Evolutionary conservation across 1,140 invertebrate species (phyloP), one percentile per base, ranked within the genome.

Genomic region (Magallana angulata): DNA sequence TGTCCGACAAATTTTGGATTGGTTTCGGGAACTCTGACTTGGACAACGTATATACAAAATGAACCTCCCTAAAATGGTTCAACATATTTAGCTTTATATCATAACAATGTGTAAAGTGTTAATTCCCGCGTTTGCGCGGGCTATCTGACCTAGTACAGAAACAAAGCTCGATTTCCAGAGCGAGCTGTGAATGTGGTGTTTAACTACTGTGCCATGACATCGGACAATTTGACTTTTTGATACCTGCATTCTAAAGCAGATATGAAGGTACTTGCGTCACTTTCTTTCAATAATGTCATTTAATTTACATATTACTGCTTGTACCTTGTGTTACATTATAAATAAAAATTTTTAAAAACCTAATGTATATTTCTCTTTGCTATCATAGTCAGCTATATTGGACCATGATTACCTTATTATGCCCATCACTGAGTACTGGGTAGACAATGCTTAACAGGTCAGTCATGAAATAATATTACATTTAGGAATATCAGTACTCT

Each of bases 381-480:
- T 48, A 48, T 48, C 36, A 48, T 12, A n/a, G 87, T 88, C 24
- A 91, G 16, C 62, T 90, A 91, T 16, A 89, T 57, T 56, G 85
- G 85, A 82, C 88, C 83, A n/a, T 68, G 24, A 4, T 57, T 64
- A 81, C 58, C 36, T 16, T 87, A 62, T 11, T 48, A n/a, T 14
- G 12, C 9, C 83, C 76, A 87, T 80, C 58, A 36, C n/a, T 24
- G 57, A 24, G 60, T 59, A 2, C 36, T 48, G 36, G 36, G 5
- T 48, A 48, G 36, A 48, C 36, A 48, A 48, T 48, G 36, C 36
- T 48, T 48, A 4, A 48, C 36, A 85, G 64, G 5, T 85, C 82
- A 48, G 36, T 48, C 5, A 48, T 48, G 36, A 48, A 48, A 48
- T 48, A 48, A 5, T 48, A 48, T 48, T 48, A 48, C 36, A 48